These are phyloP conservation scores for Pandion haliaetus DNA, from an alignment of 2,113 vertebrate genomes.

Conservation along the genomic window DNA sequence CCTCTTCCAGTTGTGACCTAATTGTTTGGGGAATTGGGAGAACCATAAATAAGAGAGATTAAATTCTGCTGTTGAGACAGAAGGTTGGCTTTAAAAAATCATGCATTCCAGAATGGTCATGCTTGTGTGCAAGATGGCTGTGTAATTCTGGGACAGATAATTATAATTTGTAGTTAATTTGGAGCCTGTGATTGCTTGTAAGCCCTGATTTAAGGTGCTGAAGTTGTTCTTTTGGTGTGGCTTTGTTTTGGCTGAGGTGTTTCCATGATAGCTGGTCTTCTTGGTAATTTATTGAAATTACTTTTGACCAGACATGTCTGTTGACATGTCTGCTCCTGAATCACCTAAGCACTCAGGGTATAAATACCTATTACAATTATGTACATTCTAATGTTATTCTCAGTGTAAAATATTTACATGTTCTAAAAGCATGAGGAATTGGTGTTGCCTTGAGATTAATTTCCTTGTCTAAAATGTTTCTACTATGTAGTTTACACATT, in stretches of 20 bases:
- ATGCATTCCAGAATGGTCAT: neutral
- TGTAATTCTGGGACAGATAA: neutral
- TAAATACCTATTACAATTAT: neutral
- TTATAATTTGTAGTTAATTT: neutral
- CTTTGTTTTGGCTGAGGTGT: neutral
- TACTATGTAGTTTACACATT: neutral
- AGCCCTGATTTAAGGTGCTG: neutral
- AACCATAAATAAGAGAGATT: slow-evolving; percentile 75
- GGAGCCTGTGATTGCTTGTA: neutral
- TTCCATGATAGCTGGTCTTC: neutral
- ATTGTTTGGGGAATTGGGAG: slow-evolving; percentile 66
- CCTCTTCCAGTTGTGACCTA: slow-evolving; percentile 51
- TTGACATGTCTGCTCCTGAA: neutral
- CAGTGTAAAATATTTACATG: neutral
- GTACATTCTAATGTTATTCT: neutral
- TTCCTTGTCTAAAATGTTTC: neutral
- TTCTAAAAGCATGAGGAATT: neutral
- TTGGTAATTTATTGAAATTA: neutral
- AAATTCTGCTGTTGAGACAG: slow-evolving; percentile 56
- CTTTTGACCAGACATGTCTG: neutral
- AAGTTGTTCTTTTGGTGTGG: neutral
- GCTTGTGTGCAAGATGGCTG: neutral
- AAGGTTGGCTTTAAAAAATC: neutral
- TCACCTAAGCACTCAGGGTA: neutral
- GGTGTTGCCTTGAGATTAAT: neutral